Evolutionary conservation across 2,888 invertebrate species (phyloP), one percentile per base, ranked within the genome.

Genomic region (Hyppa rectilinea): DNA sequence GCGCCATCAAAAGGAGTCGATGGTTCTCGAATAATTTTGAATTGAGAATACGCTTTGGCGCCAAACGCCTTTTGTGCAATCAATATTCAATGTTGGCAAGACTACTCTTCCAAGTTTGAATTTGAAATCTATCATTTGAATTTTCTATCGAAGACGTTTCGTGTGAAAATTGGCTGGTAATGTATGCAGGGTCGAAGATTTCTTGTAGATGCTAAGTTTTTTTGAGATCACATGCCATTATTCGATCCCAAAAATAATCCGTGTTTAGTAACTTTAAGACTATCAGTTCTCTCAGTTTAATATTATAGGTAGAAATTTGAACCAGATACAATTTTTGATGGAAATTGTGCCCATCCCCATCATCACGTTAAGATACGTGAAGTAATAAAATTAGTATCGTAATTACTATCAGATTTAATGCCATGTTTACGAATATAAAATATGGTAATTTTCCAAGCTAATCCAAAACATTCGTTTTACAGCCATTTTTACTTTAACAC

Each of bases 21-120:
- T 90, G 89, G 91, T 87, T 91, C 89, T 88, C 86, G 95, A 96
- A 96, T 95, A 94, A 95, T 95, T 95, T 95, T 93, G 93, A 95
- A 96, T 96, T 92, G 95, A 95, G 90, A 96, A 96, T 96, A 96
- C 96, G 96, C 96, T 96, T 93, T 92, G 92, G 91, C 92, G 88
- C 90, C 88, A 89, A 93, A 91, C 93, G 93, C 95, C 96, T 96
- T 96, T 96, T 96, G 96, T 94, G 91, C 96, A 96, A 96, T 96
- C 96, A 96, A 96, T 96, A 96, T 95, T 95, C 95, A 93, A 94
- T 94, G 95, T 94, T 94, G 94, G 91, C 92, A 90, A 87, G 90
- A 90, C 92, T 90, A 90, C 87, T 89, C 73, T 86, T 89, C 85
- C 85, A 88, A 89, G 87, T 91, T 92, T 90, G 92, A 93, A 91